Evolutionary conservation across 2,113 vertebrate species (phyloP).

Genomic region (Pterocles orientalis): DNA sequence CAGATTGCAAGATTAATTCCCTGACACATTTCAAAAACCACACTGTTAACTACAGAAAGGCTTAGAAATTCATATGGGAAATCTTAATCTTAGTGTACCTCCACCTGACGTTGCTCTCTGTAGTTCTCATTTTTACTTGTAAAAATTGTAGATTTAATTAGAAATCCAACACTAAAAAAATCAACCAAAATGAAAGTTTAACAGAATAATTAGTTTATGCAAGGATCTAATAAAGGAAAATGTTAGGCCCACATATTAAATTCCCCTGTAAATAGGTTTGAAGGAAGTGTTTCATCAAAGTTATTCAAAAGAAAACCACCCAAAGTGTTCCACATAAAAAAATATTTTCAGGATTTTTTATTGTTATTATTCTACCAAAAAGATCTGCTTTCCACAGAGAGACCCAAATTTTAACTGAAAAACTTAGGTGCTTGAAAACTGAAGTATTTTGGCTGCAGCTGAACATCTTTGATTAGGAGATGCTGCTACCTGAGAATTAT

Average conservation of each 20-base stretch:
- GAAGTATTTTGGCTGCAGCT: neutral
- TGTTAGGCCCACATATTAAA: neutral
- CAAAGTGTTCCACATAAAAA: neutral
- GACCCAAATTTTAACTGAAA: neutral
- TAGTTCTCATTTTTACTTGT: neutral
- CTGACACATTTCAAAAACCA: constrained; percentile 8
- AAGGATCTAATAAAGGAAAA: neutral
- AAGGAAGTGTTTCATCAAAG: neutral
- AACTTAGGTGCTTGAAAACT: neutral
- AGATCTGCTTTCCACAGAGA: neutral
- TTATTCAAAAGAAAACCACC: neutral
- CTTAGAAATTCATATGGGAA: constrained; percentile 21
- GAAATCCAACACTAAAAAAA: neutral
- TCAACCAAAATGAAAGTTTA: neutral
- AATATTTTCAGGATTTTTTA: neutral
- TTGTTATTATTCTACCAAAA: neutral
- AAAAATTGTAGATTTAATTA: neutral
- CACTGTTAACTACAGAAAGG: neutral
- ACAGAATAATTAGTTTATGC: neutral
- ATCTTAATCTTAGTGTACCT: neutral
- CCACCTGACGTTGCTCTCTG: neutral
- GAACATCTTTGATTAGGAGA: neutral
- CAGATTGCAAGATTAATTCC: constrained; percentile 34
- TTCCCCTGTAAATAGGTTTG: neutral
- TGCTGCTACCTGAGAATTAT: neutral